These are phyloP conservation scores for Patella pellucida DNA, from an alignment of 2,888 invertebrate species.

Conservation along the genomic window DNA sequence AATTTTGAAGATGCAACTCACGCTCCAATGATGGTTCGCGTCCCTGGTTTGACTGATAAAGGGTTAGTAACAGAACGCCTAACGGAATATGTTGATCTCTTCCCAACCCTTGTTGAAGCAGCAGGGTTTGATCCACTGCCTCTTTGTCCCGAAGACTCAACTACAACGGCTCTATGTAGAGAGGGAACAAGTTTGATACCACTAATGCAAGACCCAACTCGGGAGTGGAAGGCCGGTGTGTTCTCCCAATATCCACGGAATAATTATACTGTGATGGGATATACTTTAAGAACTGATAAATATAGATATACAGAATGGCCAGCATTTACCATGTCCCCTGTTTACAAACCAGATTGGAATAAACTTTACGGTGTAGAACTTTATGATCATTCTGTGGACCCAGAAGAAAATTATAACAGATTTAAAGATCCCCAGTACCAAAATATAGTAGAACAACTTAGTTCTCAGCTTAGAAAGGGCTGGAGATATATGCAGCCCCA, in stretches of 20 bases:
- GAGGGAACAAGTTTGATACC: slow-evolving; percentile 40
- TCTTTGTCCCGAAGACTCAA: slow-evolving; percentile 26
- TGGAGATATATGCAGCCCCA: slow-evolving; percentile 38
- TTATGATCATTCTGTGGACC: slow-evolving; percentile 40
- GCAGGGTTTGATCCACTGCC: slow-evolving; percentile 34
- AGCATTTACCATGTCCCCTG: slow-evolving; percentile 26
- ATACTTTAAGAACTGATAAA: slow-evolving; percentile 42
- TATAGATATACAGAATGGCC: slow-evolving; percentile 54
- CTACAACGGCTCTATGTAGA: slow-evolving; percentile 25
- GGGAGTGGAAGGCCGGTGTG: slow-evolving; percentile 22
- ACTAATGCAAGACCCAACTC: slow-evolving; percentile 24
- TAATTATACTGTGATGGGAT: slow-evolving; percentile 39
- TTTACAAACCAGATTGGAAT: slow-evolving; percentile 37
- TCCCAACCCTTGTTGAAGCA: slow-evolving; percentile 47
- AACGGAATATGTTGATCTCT: slow-evolving; percentile 50
- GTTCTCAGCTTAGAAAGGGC: slow-evolving; percentile 41
- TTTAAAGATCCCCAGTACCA: slow-evolving; percentile 56
- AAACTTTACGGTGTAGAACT: slow-evolving; percentile 33
- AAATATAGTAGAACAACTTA: slow-evolving; percentile 31
- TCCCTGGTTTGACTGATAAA: slow-evolving; percentile 37
- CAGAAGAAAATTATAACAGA: slow-evolving; percentile 42
- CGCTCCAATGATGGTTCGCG: slow-evolving; percentile 50
- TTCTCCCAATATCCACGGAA: slow-evolving; percentile 28
- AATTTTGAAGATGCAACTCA: slow-evolving; percentile 53
- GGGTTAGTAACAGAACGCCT: slow-evolving; percentile 36